These are phyloP conservation scores for Thyatira batis DNA, from an alignment of 2,888 invertebrate genomes.

Conservation along the genomic window DNA sequence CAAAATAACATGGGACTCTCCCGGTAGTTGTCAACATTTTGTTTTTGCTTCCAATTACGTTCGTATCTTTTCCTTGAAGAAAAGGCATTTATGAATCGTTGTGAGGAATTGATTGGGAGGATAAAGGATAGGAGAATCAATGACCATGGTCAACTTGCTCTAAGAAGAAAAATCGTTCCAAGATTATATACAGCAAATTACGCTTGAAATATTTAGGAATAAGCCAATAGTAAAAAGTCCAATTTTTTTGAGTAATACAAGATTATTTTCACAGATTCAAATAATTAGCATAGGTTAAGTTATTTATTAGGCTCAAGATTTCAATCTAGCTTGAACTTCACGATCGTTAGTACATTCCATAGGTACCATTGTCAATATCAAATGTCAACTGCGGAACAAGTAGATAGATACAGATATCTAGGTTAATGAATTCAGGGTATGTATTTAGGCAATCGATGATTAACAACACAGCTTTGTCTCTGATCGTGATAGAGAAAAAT, in stretches of 20 bases:
- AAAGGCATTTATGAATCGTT: too few species aligned
- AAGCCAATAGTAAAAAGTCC: too few species aligned
- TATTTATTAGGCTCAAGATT: background rate
- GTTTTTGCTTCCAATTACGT: background rate
- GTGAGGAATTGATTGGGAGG: too few species aligned
- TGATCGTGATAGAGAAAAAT: slow-evolving; percentile 38
- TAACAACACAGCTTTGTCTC: slow-evolving; percentile 8
- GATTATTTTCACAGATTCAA: too few species aligned
- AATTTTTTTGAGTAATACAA: too few species aligned
- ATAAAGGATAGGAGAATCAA: too few species aligned
- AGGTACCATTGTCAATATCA: background rate
- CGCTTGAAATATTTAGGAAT: too few species aligned
- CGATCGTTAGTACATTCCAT: background rate
- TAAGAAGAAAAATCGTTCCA: too few species aligned
- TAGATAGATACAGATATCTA: background rate
- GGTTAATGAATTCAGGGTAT: background rate
- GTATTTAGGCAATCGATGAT: background rate
- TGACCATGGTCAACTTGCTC: too few species aligned
- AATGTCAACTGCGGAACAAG: background rate
- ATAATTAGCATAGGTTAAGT: too few species aligned
- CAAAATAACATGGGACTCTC: background rate
- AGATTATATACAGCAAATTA: too few species aligned
- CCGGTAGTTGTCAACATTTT: background rate
- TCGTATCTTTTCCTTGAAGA: background rate
- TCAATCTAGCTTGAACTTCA: background rate